Evolutionary conservation across 2,113 vertebrate species (phyloP), one percentile per base, ranked within the genome.

Genomic region (Zingel zingel): DNA sequence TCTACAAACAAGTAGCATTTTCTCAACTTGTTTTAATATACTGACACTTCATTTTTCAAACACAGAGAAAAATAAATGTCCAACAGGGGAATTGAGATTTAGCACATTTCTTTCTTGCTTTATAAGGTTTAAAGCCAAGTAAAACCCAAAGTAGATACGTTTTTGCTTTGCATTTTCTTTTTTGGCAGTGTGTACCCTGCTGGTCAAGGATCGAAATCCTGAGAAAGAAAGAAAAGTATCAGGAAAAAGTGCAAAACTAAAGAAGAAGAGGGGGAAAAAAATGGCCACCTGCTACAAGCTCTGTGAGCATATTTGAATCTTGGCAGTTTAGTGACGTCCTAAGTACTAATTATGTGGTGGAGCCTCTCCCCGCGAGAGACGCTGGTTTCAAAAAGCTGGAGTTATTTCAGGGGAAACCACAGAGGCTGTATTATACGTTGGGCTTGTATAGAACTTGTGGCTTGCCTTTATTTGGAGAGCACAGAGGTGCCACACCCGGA

Each of bases 341-440:
- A 91, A 90, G 87, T 86, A 82, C 82, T 90, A 85, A 94, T 95
- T 95, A 94, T 95, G 94, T 93, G 93, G 93, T 91, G 75, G 69
- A 78, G 94, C 94, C 81, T 82, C 90, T 88, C 90, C 92, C 87
- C 58, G 23, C 64, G 56, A 78, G 77, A 74, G 70, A 83, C 50
- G 71, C 77, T 50, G 63, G 3, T 19, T 69, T 83, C 92, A 65
- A 74, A 63, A 85, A 74, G 89, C 88, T 74, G 75, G 53, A 89
- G 87, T 94, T 94, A 95, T 95, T 95, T 95, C 85, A 89, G 91
- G 83, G 88, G 45, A 92, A 95, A 92, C 95, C 94, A 80, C 95
- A 87, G 73, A 4, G 18, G 74, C 88, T 93, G 69, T 86, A 95
- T 95, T 95, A 95, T 93, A 95, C 25, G 90, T 93, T 94, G 23